Conservation (phyloP, 2,888 invertebrate genomes). For the Oscheius sp. region DNA sequence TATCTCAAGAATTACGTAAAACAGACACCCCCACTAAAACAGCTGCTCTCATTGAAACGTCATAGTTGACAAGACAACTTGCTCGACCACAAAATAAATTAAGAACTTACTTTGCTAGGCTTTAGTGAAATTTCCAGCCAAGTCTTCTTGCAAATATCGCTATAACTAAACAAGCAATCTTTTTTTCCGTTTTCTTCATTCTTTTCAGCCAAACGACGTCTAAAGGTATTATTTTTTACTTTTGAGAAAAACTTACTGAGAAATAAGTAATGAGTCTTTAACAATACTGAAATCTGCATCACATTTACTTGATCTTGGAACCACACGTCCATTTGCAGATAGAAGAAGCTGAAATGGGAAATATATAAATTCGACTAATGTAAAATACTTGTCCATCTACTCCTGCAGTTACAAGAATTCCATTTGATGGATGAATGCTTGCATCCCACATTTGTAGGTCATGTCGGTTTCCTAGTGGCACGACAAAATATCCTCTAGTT, state of each 20-base stretch:
- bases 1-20: not conserved
- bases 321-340: constrained; percentile 25
- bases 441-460: constrained; percentile 40
- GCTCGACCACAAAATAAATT: not conserved
- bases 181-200: not conserved
- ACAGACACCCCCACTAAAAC: constrained; percentile 8
- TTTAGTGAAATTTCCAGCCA: constrained; percentile 39
- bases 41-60: not conserved
- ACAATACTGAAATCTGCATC: constrained; percentile 21
- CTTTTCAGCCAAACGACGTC: not conserved
- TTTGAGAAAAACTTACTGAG: not conserved
- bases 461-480: constrained; percentile 40
- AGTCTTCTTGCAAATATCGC: constrained; percentile 37
- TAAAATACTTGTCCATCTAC: constrained; percentile 37
- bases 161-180: constrained; percentile 18
- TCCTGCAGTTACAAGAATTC: constrained; percentile 39
- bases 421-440: constrained; percentile 32
- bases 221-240: not conserved
- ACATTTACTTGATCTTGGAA: not conserved
- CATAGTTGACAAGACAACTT: not conserved
- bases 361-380: not conserved
- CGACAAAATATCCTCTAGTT: constrained; percentile 25
- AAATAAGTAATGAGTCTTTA: not conserved
- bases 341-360: constrained; percentile 17
- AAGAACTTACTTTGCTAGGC: constrained; percentile 14